Base-by-base conservation (phyloP, 1,140 invertebrate species). In the Atopsyche davidsoni region DNA sequence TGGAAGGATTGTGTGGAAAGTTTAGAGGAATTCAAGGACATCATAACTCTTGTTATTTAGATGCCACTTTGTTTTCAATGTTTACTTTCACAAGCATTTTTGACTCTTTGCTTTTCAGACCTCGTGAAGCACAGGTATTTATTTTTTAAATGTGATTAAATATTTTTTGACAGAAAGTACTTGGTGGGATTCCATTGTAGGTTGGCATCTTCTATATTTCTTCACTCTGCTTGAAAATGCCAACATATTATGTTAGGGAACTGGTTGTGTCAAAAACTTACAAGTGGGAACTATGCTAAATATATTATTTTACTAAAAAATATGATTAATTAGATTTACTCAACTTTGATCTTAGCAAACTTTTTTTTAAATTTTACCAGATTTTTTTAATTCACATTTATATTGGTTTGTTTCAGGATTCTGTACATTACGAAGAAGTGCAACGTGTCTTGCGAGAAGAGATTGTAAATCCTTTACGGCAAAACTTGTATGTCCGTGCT, bases 1-100 rank as follows among this genome's bases (percentile, higher is more conserved):
- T 87, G 10, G 78, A 80, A 47, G 77, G 72, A 24, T 75, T 84
- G 46, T 86, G 81, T 62, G 83, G 86, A 14, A 88, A 89, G 70
- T 86, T 82, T 63, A 76, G 82, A 55, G 94, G 95, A 2, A 97
- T 97, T 59, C 94, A 98, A 73, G 96, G 96, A 3, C 92, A 97
- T 67, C 90, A 96, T 63, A 98, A 98, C 75, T 97, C 93, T 0
- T 98, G 96, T 68, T 98, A 98, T 68, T 75, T 98, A 49, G 96
- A 98, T 69, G 92, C 94, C 1, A 96, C 92, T 2, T 73, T 98
- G 4, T 96, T 96, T 69, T 85, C 89, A 14, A 98, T 98, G 94
- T 98, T 96, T 68, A 88, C 93, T 7, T 96, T 94, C 67, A 93
- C 90, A 0, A 86, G 86, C 62, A 91, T 95, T 1, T 97, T 97